Evolutionary conservation across 2,888 invertebrate genomes (phyloP), one percentile per base, ranked within the genome.

Genomic region (Amiota mariae): DNA sequence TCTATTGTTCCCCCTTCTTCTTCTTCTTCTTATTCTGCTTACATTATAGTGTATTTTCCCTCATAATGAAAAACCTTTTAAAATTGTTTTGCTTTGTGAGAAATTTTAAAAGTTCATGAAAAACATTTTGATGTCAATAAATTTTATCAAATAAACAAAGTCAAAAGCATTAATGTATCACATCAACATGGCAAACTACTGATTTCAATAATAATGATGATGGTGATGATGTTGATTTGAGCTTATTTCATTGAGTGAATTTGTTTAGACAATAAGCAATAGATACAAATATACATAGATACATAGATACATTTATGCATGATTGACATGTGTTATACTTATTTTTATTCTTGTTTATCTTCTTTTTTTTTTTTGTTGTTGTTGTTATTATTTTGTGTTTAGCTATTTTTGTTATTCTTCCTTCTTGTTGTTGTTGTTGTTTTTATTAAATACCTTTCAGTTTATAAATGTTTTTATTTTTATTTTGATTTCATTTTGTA

Each of bases 401-500:
- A 12, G 12, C 18, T 36, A 72, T 72, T 56, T n/a, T 12, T 51
- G 51, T 73, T 72, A 57, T 61, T 71, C n/a, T n/a, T n/a, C n/a
- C n/a, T n/a, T n/a, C n/a, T n/a, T n/a, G 49, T 68, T 68, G 9
- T 68, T 68, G 49, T n/a, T 51, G 20, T 8, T 68, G 51, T 48
- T 57, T 10, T 72, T 72, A 1, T 36, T 36, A 36, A 36, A 36
- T 36, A 36, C 36, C 36, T 36, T 36, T 36, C 36, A 36, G 36
- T 36, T 36, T 36, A 36, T 36, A 36, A 36, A 36, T 6, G 6
- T 36, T 36, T 36, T 36, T 36, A 36, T 36, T 36, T 54, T n/a
- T 46, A 18, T 72, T 64, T 13, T 63, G 54, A 71, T 68, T 76
- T 74, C 49, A 71, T 74, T 36, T 36, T 36, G 6, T 36, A 36